Evolutionary conservation across 2,888 invertebrate genomes (phyloP).

Genomic region (Coelinius sp.): DNA sequence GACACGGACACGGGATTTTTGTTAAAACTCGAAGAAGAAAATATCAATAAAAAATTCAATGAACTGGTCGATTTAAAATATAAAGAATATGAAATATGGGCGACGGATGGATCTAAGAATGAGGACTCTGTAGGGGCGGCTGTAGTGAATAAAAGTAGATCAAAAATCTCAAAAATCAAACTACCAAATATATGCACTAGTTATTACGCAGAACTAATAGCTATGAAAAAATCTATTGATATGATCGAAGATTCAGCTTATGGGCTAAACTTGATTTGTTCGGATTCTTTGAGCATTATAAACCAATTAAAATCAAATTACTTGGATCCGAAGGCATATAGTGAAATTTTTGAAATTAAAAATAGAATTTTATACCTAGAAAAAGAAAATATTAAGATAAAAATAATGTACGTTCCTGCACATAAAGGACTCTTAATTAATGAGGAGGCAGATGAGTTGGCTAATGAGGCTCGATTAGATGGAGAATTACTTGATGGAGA

Average conservation of each 20-base stretch:
- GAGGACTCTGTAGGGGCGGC: neutral
- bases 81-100: neutral
- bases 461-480: conserved; percentile 4
- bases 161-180: neutral
- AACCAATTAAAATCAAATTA: conserved; percentile 23
- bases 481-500: neutral
- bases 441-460: conserved; percentile 38
- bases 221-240: conserved; percentile 28
- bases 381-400: neutral
- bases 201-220: conserved; percentile 41
- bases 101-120: conserved; percentile 33
- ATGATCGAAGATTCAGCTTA: conserved; percentile 11
- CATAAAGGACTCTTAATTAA: conserved; percentile 42
- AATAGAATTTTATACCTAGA: neutral
- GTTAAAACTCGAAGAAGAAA: neutral
- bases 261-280: conserved; percentile 27
- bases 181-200: conserved; percentile 28
- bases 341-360: neutral
- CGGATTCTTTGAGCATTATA: conserved; percentile 34
- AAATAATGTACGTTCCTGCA: conserved; percentile 42
- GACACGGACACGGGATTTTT: neutral
- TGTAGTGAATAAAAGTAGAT: neutral
- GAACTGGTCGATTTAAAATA: neutral
- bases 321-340: neutral
- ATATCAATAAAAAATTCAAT: neutral